Conservation (phyloP, 2,888 invertebrate genomes). For the Homarus gammarus region DNA sequence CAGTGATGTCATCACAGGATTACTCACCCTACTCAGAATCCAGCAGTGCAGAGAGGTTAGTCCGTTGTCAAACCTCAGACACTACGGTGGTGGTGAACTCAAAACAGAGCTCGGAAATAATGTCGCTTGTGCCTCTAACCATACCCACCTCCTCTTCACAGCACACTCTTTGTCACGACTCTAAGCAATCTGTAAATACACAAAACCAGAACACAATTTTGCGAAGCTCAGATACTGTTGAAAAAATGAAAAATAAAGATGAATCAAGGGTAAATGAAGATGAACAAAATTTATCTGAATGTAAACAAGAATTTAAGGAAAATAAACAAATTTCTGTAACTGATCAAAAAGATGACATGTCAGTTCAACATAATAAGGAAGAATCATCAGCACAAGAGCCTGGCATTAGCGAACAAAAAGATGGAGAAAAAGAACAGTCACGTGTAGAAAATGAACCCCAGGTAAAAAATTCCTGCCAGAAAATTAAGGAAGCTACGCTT, state of each 20-base stretch:
- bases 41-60: constrained; percentile 29
- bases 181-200: background rate
- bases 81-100: background rate
- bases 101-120: background rate
- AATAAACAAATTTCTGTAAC: background rate
- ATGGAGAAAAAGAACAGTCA: background rate
- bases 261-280: background rate
- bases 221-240: background rate
- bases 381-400: background rate
- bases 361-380: background rate
- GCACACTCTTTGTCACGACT: background rate
- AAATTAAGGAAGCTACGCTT: background rate
- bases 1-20: constrained; percentile 18
- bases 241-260: background rate
- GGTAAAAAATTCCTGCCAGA: background rate
- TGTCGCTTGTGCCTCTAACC: background rate
- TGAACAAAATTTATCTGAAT: background rate
- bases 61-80: constrained; percentile 5
- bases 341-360: background rate
- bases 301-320: background rate
- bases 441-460: background rate
- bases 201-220: background rate
- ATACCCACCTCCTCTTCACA: background rate
- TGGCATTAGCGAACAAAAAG: background rate
- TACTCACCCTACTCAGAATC: background rate